phyloP scores from a whole-genome alignment of 1,140 invertebrate genomes.

The Danaus plexippus region DNA sequence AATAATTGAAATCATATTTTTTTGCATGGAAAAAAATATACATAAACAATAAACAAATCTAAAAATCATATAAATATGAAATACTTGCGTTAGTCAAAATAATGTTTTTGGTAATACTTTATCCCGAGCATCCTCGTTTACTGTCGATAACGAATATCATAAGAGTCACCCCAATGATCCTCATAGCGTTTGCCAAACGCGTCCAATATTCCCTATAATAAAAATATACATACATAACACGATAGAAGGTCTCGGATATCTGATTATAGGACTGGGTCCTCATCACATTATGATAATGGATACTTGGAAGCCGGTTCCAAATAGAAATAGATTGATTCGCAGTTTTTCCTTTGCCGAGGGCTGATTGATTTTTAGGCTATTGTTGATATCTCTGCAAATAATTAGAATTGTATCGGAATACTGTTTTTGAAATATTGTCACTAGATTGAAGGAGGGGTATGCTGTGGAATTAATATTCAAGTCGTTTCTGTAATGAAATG shows the following conservation, averaged over 20 bases:
- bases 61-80: too few species aligned
- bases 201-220: slow-evolving; percentile 50
- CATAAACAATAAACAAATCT: too few species aligned
- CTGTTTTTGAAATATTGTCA: too few species aligned
- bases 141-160: slow-evolving; percentile 16
- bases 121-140: slow-evolving; percentile 7
- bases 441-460: too few species aligned
- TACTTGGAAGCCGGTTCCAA: slow-evolving; percentile 47
- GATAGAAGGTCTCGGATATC: slow-evolving; percentile 57
- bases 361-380: slow-evolving; percentile 56
- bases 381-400: slow-evolving; percentile 28
- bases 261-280: slow-evolving; percentile 64
- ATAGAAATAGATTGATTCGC: slow-evolving; percentile 65
- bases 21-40: too few species aligned
- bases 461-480: too few species aligned
- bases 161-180: slow-evolving; percentile 31
- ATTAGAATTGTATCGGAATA: slow-evolving; percentile 16
- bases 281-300: slow-evolving; percentile 67
- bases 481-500: too few species aligned
- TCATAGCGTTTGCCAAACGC: slow-evolving; percentile 50
- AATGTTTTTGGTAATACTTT: too few species aligned
- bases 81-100: too few species aligned
- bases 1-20: too few species aligned
- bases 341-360: slow-evolving; percentile 44
- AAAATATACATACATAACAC: slow-evolving; percentile 66